These are phyloP conservation scores for Chironomus tepperi DNA, from an alignment of 1,140 invertebrate species.

Conservation along the genomic window DNA sequence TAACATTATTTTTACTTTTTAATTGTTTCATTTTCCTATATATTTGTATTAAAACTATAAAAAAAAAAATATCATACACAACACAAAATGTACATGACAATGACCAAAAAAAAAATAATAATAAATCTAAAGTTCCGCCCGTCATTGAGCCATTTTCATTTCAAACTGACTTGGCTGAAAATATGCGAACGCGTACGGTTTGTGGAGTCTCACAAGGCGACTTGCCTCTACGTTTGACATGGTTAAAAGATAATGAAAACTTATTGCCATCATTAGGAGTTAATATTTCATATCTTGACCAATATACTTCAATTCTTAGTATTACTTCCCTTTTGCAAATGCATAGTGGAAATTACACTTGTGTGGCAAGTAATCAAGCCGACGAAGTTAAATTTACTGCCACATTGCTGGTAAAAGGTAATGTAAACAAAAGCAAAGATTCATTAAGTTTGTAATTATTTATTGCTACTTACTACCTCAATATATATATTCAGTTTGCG, in stretches of 20 bases:
- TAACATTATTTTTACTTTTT: slow-evolving; percentile 46
- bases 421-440: slow-evolving; percentile 39
- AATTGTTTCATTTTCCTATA: slow-evolving; percentile 48
- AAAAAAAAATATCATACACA: not conserved
- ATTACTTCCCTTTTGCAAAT: slow-evolving; percentile 63
- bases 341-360: slow-evolving; percentile 73
- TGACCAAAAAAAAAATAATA: not conserved
- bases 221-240: slow-evolving; percentile 62
- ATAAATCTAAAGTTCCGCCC: slow-evolving; percentile 55
- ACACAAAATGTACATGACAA: not conserved
- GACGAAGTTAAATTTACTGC: slow-evolving; percentile 71
- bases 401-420: slow-evolving; percentile 76
- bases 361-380: slow-evolving; percentile 68
- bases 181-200: slow-evolving; percentile 72
- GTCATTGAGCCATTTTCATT: slow-evolving; percentile 77
- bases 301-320: slow-evolving; percentile 66
- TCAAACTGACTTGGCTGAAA: slow-evolving; percentile 71
- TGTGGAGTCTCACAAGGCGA: slow-evolving; percentile 77
- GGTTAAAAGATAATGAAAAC: slow-evolving; percentile 67
- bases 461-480: not conserved
- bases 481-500: slow-evolving; percentile 8
- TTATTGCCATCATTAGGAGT: slow-evolving; percentile 52
- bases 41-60: not conserved
- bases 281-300: slow-evolving; percentile 62
- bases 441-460: not conserved